Conservation (phyloP, 2,797 vertebrate genomes). For the Gambelia wislizenii region DNA sequence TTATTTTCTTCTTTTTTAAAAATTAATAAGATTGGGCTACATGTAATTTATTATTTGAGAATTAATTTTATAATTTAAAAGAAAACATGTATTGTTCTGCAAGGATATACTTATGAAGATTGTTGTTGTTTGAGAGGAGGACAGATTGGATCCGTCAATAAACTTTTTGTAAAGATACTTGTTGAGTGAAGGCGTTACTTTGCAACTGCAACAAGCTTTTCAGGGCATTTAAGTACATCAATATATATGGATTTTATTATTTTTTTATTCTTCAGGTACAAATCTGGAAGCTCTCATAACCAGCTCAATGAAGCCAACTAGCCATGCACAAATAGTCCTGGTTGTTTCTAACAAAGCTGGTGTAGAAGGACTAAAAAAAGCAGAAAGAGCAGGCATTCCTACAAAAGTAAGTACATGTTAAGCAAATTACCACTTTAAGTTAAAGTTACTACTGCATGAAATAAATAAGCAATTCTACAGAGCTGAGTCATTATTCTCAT, state of each 20-base stretch:
- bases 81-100: not conserved
- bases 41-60: not conserved
- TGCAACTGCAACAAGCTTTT: constrained; percentile 35
- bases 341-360: constrained; percentile 93
- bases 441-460: constrained; percentile 5
- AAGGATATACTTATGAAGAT: constrained; percentile 13
- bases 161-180: constrained; percentile 32
- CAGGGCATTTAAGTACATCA: constrained; percentile 33
- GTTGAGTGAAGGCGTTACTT: constrained; percentile 29
- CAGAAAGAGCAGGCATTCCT: constrained; percentile 89
- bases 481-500: not conserved
- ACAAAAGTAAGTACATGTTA: constrained; percentile 82
- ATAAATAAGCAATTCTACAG: not conserved
- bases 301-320: constrained; percentile 84
- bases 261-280: constrained; percentile 82
- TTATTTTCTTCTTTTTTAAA: not conserved
- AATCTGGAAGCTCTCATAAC: constrained; percentile 95
- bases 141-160: constrained; percentile 7
- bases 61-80: constrained; percentile 6
- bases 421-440: not conserved
- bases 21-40: not conserved
- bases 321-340: constrained; percentile 87
- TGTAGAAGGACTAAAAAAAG: constrained; percentile 89
- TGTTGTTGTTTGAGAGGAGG: not conserved
- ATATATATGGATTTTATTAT: constrained; percentile 29